Conservation (phyloP, 2,113 vertebrate species). For the Pedionomus torquatus region DNA sequence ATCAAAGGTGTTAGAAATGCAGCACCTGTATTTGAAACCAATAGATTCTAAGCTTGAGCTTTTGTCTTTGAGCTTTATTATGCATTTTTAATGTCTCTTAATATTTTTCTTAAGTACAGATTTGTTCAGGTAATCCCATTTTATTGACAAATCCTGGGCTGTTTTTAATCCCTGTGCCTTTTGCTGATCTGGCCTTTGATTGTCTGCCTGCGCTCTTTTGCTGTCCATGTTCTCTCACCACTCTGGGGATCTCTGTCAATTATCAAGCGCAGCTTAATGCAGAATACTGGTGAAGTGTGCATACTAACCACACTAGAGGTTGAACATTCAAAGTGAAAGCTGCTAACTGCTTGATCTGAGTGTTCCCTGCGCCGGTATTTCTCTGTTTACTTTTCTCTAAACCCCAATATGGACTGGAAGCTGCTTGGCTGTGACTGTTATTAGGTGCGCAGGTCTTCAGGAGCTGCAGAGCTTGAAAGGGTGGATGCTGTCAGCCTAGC, state of each 20-base stretch:
- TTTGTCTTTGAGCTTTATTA: neutral
- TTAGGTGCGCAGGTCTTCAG: neutral
- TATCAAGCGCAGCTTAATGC: neutral
- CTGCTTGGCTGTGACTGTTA: neutral
- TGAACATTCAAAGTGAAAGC: neutral
- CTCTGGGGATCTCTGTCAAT: neutral
- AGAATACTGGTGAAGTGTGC: neutral
- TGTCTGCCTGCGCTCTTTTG: neutral
- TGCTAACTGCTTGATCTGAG: neutral
- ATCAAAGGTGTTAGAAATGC: neutral
- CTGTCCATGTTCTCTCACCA: neutral
- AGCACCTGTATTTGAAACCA: neutral
- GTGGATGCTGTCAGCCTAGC: neutral
- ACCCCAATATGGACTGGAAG: accelerated
- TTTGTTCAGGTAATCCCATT: neutral
- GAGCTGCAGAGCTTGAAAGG: neutral
- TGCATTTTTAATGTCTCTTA: neutral
- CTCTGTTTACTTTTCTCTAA: neutral
- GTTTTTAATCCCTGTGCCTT: neutral
- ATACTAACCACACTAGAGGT: neutral
- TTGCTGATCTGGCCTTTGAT: neutral
- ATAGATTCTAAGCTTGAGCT: neutral
- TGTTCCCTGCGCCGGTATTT: neutral
- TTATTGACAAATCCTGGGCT: neutral
- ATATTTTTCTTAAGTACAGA: neutral